A percentile compares a stretch with the other conserved stretches of the same genome.
These are phyloP conservation scores for Ceraclea dissimilis DNA, from an alignment of 2,888 invertebrate species.

Conservation along the genomic window DNA sequence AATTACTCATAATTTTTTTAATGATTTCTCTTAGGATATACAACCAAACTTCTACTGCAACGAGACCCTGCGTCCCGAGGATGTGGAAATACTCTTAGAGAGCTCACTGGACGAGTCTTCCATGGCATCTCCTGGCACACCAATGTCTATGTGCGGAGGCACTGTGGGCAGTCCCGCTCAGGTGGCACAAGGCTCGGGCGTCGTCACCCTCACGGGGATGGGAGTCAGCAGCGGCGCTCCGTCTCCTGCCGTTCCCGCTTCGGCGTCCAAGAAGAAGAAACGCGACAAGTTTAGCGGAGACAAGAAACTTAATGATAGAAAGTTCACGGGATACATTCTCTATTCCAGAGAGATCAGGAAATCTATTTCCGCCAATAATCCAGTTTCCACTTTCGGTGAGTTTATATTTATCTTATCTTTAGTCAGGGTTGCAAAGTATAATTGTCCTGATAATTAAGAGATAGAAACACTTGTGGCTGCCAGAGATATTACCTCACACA, in stretches of 20 bases:
- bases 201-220: conserved; percentile 31
- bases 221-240: conserved; percentile 44
- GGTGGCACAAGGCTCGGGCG: background rate
- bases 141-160: conserved; percentile 42
- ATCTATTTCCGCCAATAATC: conserved; percentile 86
- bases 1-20: no score
- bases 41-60: conserved; percentile 14
- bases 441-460: no score
- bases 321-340: conserved; percentile 94
- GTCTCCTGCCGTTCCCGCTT: conserved; percentile 31
- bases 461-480: no score
- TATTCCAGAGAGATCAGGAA: conserved; percentile 96
- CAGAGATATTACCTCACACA: no score
- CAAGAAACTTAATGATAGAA: conserved; percentile 59
- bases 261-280: conserved; percentile 36
- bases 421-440: no score
- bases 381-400: conserved; percentile 89
- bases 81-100: conserved; percentile 61
- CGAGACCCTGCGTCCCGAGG: conserved; percentile 32
- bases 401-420: conserved; percentile 35
- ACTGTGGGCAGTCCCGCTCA: conserved; percentile 27
- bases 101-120: conserved; percentile 77
- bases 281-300: conserved; percentile 30
- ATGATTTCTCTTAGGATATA: conserved; percentile 2
- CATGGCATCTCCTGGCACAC: conserved; percentile 71